Evolutionary conservation across 2,113 vertebrate species (phyloP), one percentile per base, ranked within the genome.

Genomic region (Phainopepla nitens): DNA sequence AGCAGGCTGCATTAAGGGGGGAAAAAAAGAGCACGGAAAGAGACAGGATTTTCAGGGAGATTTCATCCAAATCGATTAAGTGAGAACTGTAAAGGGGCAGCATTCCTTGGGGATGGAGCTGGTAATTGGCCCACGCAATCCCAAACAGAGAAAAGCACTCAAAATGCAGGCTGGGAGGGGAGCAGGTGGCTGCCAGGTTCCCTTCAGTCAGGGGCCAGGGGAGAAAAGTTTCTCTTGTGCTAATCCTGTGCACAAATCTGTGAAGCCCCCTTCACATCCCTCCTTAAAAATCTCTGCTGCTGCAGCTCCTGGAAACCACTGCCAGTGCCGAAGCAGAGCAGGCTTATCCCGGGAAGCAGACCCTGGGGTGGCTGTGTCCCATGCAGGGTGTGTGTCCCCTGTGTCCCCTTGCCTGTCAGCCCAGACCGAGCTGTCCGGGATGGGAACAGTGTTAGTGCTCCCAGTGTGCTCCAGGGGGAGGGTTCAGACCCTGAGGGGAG

Each of bases 51-150:
- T 96, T 93, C 93, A 93, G 69, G 92, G 90, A 91, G 93, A 93
- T 96, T 96, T 94, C 58, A 66, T 73, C 85, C 82, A 25, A 94
- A 96, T 96, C 88, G 85, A 96, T 97, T 92, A 94, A 86, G 90
- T 93, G 90, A 78, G 79, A 86, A 71, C 60, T 45, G 69, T n/a
- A 71, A 94, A 95, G 92, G 96, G 92, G 85, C 90, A 78, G 92
- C 44, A 81, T 88, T 90, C 90, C 90, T 16, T 2, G 2, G 85
- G 79, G 90, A 86, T 4, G 60, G 87, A 65, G 82, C 27, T 2
- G 2, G 70, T 73, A 85, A 94, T 51, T 80, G 95, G 91, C 53
- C 82, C 95, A 70, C 2, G 1, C 2, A 50, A 56, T 44, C 51
- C 84, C 90, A 6, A 2, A 92, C 92, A 95, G 82, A 71, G 90